Evolutionary conservation across 2,888 invertebrate species (phyloP).

Genomic region (Melipona beecheii): DNA sequence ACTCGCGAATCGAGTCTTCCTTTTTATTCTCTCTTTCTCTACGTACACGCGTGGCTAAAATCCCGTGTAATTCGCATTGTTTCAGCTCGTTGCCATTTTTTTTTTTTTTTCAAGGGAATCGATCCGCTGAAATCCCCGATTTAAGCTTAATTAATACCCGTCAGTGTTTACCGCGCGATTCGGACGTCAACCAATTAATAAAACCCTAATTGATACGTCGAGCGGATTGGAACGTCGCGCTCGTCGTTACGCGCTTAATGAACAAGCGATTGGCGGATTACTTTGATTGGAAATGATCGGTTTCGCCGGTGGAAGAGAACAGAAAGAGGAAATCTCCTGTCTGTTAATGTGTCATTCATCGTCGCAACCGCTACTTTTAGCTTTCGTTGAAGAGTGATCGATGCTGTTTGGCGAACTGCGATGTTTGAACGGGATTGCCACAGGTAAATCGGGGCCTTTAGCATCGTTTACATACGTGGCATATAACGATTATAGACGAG

Average conservation of each 20-base stretch:
- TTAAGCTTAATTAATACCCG: conserved; percentile 50
- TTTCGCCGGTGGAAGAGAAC: too few species aligned
- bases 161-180: conserved; percentile 33
- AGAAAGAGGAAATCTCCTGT: neutral
- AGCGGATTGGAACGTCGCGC: neutral
- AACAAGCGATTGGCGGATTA: conserved; percentile 29
- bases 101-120: conserved; percentile 25
- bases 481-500: neutral
- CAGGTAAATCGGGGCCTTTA: neutral
- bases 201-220: conserved; percentile 40
- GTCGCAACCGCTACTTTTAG: neutral
- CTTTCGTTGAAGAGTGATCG: neutral
- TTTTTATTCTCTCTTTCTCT: neutral
- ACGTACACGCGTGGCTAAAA: neutral
- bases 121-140: conserved; percentile 19
- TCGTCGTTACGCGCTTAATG: conserved; percentile 23
- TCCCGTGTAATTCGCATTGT: conserved; percentile 40
- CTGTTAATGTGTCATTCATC: neutral
- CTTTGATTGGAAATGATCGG: conserved; percentile 37
- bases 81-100: conserved; percentile 44
- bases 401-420: neutral
- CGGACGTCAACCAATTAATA: conserved; percentile 46
- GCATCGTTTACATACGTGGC: neutral
- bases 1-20: neutral
- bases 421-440: neutral